A percentile compares a stretch with the other conserved stretches of the same genome.
Conservation (phyloP, 2,888 invertebrate genomes). For the Aporophyla lueneburgensis region DNA sequence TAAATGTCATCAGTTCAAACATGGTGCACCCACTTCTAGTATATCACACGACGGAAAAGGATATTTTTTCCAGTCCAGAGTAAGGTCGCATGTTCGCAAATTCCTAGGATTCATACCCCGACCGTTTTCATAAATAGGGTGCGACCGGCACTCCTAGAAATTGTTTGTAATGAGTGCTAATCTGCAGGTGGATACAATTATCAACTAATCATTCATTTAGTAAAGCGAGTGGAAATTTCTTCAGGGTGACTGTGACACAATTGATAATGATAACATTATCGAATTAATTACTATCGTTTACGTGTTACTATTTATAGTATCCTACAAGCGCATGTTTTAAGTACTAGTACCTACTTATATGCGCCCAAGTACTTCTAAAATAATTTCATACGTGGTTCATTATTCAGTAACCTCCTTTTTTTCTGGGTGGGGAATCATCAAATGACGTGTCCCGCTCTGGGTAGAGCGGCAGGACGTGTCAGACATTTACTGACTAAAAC, state of each 20-base stretch:
- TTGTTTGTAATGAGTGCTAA: conserved; percentile 15
- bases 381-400: too few relatives aligned
- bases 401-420: too few relatives aligned
- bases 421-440: too few relatives aligned
- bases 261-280: conserved; percentile 38
- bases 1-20: conserved; percentile 17
- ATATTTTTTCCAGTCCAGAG: neutral
- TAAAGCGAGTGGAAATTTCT: conserved; percentile 40
- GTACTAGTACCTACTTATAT: neutral
- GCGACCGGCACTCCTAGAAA: conserved; percentile 13
- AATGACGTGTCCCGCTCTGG: too few relatives aligned
- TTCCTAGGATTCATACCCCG: neutral
- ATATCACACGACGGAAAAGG: neutral
- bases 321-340: too few relatives aligned
- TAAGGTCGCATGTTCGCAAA: neutral
- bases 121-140: neutral
- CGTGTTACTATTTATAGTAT: conserved; percentile 17
- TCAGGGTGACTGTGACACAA: conserved; percentile 23
- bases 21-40: conserved; percentile 3
- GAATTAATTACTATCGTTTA: conserved; percentile 21
- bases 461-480: too few relatives aligned
- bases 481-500: too few relatives aligned
- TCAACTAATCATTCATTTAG: conserved; percentile 25
- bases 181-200: conserved; percentile 37
- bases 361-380: neutral